A percentile compares a stretch with the other conserved stretches of the same genome.
Evolutionary conservation across 1,140 invertebrate species (phyloP).

Genomic region (Grapholita molesta): DNA sequence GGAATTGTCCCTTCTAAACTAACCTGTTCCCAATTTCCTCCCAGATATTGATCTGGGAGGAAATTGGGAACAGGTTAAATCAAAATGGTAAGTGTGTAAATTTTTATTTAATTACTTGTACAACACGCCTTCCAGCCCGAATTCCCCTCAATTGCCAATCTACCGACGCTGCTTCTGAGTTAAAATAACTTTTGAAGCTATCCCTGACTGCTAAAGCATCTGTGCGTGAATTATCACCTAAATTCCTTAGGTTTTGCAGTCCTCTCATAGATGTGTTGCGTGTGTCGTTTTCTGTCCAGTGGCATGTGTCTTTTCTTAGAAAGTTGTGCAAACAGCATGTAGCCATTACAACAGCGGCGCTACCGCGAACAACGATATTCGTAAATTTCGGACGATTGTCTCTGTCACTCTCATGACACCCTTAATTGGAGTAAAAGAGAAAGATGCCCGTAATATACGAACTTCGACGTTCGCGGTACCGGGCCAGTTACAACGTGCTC

Average conservation of each 20-base stretch:
- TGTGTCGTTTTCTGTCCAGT: slow-evolving; percentile 23
- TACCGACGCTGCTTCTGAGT: slow-evolving; percentile 21
- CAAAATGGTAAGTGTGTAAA: background rate
- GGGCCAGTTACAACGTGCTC: no score
- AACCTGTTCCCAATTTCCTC: slow-evolving; percentile 7
- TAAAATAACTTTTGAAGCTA: slow-evolving; percentile 24
- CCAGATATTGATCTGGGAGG: slow-evolving; percentile 5
- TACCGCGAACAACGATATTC: background rate
- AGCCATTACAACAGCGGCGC: background rate
- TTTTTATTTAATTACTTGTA: slow-evolving; percentile 6
- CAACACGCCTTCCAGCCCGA: slow-evolving; percentile 17
- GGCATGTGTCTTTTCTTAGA: slow-evolving; percentile 24
- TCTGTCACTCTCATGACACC: no score
- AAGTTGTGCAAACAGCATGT: slow-evolving; percentile 21
- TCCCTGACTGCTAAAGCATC: slow-evolving; percentile 23
- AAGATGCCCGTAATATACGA: no score
- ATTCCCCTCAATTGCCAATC: slow-evolving; percentile 22
- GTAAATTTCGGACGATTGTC: no score
- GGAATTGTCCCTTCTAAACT: background rate
- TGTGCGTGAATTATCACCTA: slow-evolving; percentile 19
- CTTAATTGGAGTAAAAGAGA: no score
- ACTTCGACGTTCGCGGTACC: no score
- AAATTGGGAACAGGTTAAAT: slow-evolving; percentile 8
- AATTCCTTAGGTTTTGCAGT: slow-evolving; percentile 18
- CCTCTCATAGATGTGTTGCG: background rate